phyloP scores from a whole-genome alignment of 1,140 invertebrate species.

The Bombus cullumanus region DNA sequence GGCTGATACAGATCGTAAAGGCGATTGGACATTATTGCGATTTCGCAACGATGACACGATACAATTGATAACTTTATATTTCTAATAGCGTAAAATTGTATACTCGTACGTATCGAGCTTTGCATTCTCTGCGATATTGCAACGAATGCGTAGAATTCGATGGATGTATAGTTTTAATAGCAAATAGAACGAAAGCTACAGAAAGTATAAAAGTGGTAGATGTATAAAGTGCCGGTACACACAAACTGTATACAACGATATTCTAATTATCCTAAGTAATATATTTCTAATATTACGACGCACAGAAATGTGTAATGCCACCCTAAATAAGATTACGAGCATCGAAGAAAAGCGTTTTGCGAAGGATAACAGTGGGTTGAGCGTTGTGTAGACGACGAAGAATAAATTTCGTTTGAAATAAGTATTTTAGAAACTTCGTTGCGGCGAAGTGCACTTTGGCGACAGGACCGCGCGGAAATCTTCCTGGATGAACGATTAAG shows the following conservation, averaged over 20 bases:
- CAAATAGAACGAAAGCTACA: too few species aligned
- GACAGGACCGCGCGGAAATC: background rate
- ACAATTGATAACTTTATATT: background rate
- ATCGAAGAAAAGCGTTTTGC: background rate
- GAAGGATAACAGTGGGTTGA: background rate
- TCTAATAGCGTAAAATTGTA: background rate
- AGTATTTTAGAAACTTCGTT: background rate
- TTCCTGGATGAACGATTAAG: conserved; percentile 15
- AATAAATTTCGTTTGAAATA: background rate
- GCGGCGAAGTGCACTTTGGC: background rate
- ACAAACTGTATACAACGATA: too few species aligned
- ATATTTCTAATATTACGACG: too few species aligned
- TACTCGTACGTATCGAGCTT: too few species aligned
- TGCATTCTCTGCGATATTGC: too few species aligned
- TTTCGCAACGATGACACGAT: background rate
- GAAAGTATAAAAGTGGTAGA: too few species aligned
- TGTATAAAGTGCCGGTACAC: too few species aligned
- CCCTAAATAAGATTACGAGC: background rate
- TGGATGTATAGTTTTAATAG: too few species aligned
- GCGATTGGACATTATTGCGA: background rate
- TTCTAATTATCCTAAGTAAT: too few species aligned
- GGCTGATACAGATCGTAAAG: too few species aligned
- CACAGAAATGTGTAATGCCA: background rate
- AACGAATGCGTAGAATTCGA: too few species aligned
- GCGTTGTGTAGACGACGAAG: too few species aligned